Percentiles rank a stretch among this genome's conserved stretches.
Evolutionary conservation across 2,888 invertebrate species (phyloP).

Genomic region (Brassicogethes aeneus): DNA sequence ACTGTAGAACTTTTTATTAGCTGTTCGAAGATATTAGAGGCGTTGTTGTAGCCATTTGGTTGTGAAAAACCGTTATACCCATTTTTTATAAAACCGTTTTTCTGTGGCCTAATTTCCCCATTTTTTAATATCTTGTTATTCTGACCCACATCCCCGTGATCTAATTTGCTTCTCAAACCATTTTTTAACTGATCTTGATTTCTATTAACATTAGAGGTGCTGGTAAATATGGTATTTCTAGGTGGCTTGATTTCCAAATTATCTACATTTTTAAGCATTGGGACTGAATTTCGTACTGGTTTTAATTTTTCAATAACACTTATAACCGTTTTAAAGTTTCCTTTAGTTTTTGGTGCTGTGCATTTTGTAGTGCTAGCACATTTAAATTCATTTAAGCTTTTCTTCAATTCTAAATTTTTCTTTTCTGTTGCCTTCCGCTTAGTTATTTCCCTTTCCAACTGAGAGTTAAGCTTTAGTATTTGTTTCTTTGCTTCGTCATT

Average conservation of each 20-base stretch:
- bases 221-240: too few species aligned
- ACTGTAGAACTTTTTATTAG: conserved; percentile 21
- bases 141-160: too few species aligned
- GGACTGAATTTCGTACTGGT: not conserved
- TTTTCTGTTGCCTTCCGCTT: conserved; percentile 55
- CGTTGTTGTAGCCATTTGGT: conserved; percentile 8
- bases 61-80: conserved; percentile 10
- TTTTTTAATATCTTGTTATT: too few species aligned
- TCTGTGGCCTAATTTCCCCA: too few species aligned
- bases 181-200: too few species aligned
- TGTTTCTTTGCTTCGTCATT: not conserved
- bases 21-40: conserved; percentile 29
- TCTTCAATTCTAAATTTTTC: conserved; percentile 46
- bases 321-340: not conserved
- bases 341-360: not conserved
- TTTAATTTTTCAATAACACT: conserved; percentile 4
- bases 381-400: not conserved
- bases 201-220: too few species aligned
- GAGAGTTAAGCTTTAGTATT: conserved; percentile 43
- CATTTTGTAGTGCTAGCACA: not conserved
- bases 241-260: too few species aligned
- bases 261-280: conserved; percentile 5
- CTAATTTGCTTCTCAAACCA: too few species aligned
- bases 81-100: too few species aligned
- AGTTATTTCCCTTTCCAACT: conserved; percentile 52